Evolutionary conservation across 2,888 invertebrate species (phyloP).

Genomic region (Boloria euphrosyne): DNA sequence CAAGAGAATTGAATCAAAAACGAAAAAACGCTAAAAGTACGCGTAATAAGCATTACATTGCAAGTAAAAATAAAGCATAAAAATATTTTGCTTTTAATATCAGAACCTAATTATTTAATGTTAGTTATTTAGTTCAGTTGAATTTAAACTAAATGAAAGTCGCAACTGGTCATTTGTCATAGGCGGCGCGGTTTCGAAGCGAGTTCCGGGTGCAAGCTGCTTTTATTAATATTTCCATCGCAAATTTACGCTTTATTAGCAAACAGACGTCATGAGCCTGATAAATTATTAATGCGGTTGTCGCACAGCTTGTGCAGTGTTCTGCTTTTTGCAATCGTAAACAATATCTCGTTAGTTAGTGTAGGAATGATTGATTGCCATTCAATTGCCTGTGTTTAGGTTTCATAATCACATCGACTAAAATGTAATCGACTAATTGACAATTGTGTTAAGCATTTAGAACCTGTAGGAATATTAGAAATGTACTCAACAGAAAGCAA

Average conservation of each 20-base stretch:
- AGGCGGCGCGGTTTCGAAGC: slow-evolving; percentile 58
- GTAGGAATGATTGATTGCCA: slow-evolving; percentile 27
- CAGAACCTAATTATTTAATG: slow-evolving; percentile 4
- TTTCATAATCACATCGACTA: background rate
- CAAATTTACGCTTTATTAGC: slow-evolving; percentile 81
- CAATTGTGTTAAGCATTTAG: too few relatives aligned
- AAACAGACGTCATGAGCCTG: slow-evolving; percentile 81
- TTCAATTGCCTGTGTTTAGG: slow-evolving; percentile 19
- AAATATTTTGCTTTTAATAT: slow-evolving; percentile 2
- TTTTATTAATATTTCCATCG: slow-evolving; percentile 81
- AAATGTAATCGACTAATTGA: background rate
- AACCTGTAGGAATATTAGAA: too few relatives aligned
- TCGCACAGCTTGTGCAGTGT: slow-evolving; percentile 68
- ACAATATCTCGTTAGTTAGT: slow-evolving; percentile 33
- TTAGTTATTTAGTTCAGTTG: slow-evolving; percentile 54
- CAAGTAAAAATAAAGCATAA: background rate
- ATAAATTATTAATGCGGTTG: slow-evolving; percentile 82
- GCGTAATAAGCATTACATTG: too few relatives aligned
- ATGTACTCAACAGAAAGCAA: too few relatives aligned
- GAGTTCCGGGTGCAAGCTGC: slow-evolving; percentile 73
- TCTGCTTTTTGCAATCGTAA: slow-evolving; percentile 58
- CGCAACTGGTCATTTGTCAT: slow-evolving; percentile 77
- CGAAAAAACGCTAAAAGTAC: too few relatives aligned
- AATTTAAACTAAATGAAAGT: slow-evolving; percentile 76
- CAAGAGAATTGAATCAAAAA: too few relatives aligned